Evolutionary conservation across 2,888 invertebrate species (phyloP), one percentile per base, ranked within the genome.

Genomic region (Holacanthella duospinosa): DNA sequence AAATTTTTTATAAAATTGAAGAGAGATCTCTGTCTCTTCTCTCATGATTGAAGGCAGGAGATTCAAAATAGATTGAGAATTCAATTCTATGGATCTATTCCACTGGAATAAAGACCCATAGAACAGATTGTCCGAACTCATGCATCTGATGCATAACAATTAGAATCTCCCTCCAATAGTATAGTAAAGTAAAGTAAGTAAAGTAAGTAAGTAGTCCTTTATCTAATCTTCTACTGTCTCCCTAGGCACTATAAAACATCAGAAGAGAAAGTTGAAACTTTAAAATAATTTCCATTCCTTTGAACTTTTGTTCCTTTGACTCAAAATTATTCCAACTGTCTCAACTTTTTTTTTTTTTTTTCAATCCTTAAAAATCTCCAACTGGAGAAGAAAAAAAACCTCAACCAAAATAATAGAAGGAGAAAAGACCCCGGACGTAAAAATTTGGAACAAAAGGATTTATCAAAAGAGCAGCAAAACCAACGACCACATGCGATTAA

Each of bases 401-500:
- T 48, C 48, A 48, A 48, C 48, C 19, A 21, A 48, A 48, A 48
- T 48, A 48, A 48, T 48, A 48, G 48, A 48, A 21, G 21, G 21
- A n/a, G 48, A 21, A 4, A 21, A 48, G n/a, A 48, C 21, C 48
- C 4, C 48, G 4, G 6, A 4, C 48, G 19, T n/a, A n/a, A n/a
- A 9, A 48, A 48, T n/a, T 9, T 9, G n/a, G 48, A n/a, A n/a
- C 19, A 48, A 48, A 48, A 21, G 48, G 48, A 48, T n/a, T 9
- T 21, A 48, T 55, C 25, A 27, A 55, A 59, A 43, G 67, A 63
- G 61, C 62, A 64, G 65, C 60, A 59, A 66, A 69, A 67, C 65
- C 65, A 67, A 66, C 65, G 68, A 69, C 68, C 68, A 65, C 70
- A 72, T 65, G 65, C 63, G 71, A 71, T 71, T 71, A 70, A 68